Percentiles rank a stretch among this genome's conserved stretches.
These are phyloP conservation scores for Glaucidium brasilianum DNA, from an alignment of 2,113 vertebrate genomes.

Conservation along the genomic window DNA sequence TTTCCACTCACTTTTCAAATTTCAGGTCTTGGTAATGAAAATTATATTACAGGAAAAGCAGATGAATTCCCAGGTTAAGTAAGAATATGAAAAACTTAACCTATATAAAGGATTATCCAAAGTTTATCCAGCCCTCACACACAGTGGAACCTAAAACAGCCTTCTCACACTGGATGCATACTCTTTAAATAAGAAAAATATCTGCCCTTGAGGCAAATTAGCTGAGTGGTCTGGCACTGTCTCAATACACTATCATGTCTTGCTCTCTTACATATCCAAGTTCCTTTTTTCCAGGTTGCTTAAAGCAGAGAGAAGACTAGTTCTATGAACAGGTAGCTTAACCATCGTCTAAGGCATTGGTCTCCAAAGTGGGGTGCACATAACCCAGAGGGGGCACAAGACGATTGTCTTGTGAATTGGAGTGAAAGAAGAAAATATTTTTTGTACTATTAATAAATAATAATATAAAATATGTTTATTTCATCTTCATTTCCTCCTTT, in stretches of 20 bases:
- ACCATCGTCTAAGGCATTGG: not conserved
- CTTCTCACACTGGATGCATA: not conserved
- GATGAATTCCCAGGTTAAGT: not conserved
- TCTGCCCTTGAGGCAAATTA: not conserved
- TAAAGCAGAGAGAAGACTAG: not conserved
- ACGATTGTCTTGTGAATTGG: not conserved
- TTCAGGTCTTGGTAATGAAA: not conserved
- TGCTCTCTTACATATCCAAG: not conserved
- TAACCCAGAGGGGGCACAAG: accelerated
- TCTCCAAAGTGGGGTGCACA: not conserved
- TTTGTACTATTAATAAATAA: not conserved
- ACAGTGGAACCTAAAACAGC: not conserved
- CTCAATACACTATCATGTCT: not conserved
- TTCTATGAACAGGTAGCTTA: not conserved
- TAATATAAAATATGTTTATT: not conserved
- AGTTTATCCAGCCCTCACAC: not conserved
- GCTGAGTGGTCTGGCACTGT: not conserved
- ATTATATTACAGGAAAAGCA: not conserved
- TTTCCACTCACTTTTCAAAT: not conserved
- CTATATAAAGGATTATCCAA: not conserved
- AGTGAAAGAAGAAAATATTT: not conserved
- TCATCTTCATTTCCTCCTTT: not conserved
- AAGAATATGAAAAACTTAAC: not conserved
- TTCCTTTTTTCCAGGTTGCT: not conserved
- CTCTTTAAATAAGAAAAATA: not conserved